Base-by-base conservation (phyloP, 92 coral and sea anemone genomes). In the Diadumene lineata region DNA sequence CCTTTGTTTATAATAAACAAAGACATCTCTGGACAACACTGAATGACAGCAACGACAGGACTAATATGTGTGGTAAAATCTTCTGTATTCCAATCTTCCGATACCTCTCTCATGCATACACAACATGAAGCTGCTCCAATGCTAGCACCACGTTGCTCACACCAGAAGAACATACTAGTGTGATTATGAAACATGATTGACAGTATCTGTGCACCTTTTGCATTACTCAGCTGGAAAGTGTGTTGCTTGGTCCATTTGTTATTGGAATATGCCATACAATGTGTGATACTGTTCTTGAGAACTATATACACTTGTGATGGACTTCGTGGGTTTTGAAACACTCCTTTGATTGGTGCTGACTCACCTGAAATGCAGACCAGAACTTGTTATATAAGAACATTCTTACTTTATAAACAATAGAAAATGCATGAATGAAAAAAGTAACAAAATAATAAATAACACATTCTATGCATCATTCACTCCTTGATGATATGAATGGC, bases 221-320 rank as follows among this genome's bases (percentile, higher is more conserved):
- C 93, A 84, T 94, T 94, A 64, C 96, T 94, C 1, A 94, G 88
- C 56, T 86, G 97, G 75, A 94, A 88, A 34, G 79, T 68, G 30
- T 85, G 87, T 27, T 70, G 86, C 62, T 92, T 88, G 10, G 74
- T 66, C 98, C 98, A 94, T 1, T 83, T 87, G 56, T 70, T 82
- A 1, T 77, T 72, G 43, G 76, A 65, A 50, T 79, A 82, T 70
- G 92, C 88, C 88, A 93, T 84, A 57, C 92, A 79, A 22, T 77
- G 81, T 69, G 98, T 84, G 32, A 81, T 79, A 68, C 98, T 90
- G 74, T 83, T 84, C 50, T 69, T 78, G 43, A 72, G 77, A 25
- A 94, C 84, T 6, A 94, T 74, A 32, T 85, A 87, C 43, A 92
- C 60, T 33, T 82, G 73, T 7, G 81, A 80, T 29, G 91, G 86